Percentiles rank a stretch among this genome's conserved stretches.
Evolutionary conservation across 2,113 vertebrate genomes (phyloP).

Genomic region (Microtus oregoni): DNA sequence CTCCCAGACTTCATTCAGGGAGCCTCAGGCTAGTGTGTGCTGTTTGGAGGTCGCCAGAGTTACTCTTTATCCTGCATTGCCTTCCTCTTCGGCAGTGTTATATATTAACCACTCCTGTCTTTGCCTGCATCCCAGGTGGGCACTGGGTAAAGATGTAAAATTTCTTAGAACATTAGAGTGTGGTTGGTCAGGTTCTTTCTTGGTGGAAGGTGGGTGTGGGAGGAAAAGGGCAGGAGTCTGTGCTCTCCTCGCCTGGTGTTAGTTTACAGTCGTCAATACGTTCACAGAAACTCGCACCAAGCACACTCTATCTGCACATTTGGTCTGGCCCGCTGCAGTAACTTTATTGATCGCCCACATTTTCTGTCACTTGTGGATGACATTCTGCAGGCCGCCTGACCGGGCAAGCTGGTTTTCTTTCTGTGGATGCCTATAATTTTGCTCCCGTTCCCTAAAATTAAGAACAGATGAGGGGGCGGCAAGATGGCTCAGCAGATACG

Average conservation of each 20-base stretch:
- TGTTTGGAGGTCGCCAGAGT: slow-evolving; percentile 27
- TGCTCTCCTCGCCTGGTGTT: not conserved
- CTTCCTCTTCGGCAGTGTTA: slow-evolving; percentile 23
- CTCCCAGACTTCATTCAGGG: not conserved
- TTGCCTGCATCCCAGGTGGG: not conserved
- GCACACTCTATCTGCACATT: not conserved
- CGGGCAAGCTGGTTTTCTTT: not conserved
- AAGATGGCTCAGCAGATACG: not conserved
- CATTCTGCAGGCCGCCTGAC: not conserved
- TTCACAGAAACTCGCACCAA: not conserved
- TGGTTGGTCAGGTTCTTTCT: not conserved
- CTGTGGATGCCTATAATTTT: not conserved
- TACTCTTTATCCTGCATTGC: not conserved
- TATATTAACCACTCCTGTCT: slow-evolving; percentile 28
- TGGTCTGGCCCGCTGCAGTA: not conserved
- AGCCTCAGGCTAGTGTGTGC: not conserved
- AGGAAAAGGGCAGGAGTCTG: not conserved
- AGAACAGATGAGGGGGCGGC: not conserved
- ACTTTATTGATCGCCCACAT: not conserved
- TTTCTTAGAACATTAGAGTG: not conserved
- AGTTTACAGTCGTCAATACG: not conserved
- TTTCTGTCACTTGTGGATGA: not conserved
- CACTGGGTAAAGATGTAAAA: not conserved
- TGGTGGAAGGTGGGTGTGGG: not conserved
- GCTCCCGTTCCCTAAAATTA: not conserved